phyloP scores from a whole-genome alignment of 2,888 invertebrate species.

The Liopterus haemorrhoidalis region DNA sequence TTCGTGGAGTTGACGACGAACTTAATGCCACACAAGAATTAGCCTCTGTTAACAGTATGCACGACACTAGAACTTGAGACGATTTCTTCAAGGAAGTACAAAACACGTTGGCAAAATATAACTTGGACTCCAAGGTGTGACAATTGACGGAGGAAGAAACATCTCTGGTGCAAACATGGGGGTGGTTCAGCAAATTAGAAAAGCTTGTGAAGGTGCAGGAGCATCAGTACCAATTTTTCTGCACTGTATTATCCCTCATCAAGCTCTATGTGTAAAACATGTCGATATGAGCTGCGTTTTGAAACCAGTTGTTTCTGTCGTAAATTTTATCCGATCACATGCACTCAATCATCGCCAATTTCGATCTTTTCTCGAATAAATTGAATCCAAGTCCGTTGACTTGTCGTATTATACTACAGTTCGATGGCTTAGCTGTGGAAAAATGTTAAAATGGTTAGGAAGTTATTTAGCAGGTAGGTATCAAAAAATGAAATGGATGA shows the following conservation, averaged over 20 bases:
- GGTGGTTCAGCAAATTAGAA: constrained; percentile 15
- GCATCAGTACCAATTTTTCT: constrained; percentile 9
- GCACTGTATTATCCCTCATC: constrained; percentile 21
- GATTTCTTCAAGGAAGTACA: constrained; percentile 17
- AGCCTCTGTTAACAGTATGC: constrained; percentile 18
- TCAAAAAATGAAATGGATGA: too few relatives aligned
- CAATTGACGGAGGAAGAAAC: constrained; percentile 27
- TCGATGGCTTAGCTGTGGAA: constrained; percentile 17
- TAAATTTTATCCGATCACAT: constrained; percentile 10
- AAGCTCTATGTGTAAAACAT: constrained; percentile 16
- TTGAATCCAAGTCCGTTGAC: constrained; percentile 20
- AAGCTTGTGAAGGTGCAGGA: constrained; percentile 4
- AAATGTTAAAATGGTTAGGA: constrained; percentile 13
- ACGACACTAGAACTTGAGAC: constrained; percentile 19
- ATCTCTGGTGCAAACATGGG: constrained; percentile 27
- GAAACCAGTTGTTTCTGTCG: constrained; percentile 11
- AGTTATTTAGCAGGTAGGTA: too few relatives aligned
- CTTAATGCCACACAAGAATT: constrained; percentile 20
- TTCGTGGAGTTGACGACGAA: constrained; percentile 22
- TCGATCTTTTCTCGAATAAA: constrained; percentile 13
- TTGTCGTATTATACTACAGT: constrained; percentile 15
- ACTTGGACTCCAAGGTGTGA: constrained; percentile 15
- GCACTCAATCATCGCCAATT: constrained; percentile 15
- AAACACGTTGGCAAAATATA: constrained; percentile 2
- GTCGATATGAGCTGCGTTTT: constrained; percentile 3